Percentiles rank a stretch among this genome's conserved stretches.
These are phyloP conservation scores for Camponotus pennsylvanicus DNA, from an alignment of 1,140 invertebrate genomes.

Conservation along the genomic window DNA sequence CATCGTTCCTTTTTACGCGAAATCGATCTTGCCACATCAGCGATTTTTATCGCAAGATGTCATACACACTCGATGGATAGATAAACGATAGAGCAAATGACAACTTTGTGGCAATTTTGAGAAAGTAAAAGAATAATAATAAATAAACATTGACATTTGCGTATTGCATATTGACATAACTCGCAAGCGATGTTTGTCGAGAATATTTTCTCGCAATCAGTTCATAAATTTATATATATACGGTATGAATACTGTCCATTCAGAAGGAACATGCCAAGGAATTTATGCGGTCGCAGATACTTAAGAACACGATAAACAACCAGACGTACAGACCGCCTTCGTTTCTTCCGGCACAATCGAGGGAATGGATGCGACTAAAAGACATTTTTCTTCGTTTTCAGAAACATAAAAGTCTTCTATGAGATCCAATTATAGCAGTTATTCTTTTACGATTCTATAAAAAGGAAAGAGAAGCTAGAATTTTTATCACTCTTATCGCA, in stretches of 20 bases:
- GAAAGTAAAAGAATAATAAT: slow-evolving; percentile 1
- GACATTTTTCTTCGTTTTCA: background rate
- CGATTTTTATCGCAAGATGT: slow-evolving; percentile 29
- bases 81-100: slow-evolving; percentile 12
- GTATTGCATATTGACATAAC: background rate
- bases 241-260: slow-evolving; percentile 31
- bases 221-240: slow-evolving; percentile 23
- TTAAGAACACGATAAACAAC: slow-evolving; percentile 5
- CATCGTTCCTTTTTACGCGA: slow-evolving; percentile 29
- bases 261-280: background rate
- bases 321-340: background rate
- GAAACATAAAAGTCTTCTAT: background rate
- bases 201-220: slow-evolving; percentile 10
- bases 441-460: background rate
- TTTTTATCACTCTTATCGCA: background rate
- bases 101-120: slow-evolving; percentile 1
- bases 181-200: slow-evolving; percentile 5
- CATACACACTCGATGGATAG: background rate
- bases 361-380: background rate
- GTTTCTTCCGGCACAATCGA: background rate
- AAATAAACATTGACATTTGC: slow-evolving; percentile 24
- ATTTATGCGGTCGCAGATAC: background rate
- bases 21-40: slow-evolving; percentile 29
- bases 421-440: background rate
- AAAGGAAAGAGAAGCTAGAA: background rate